Conservation (phyloP, 2,888 invertebrate genomes). For the Perdita meconis region DNA sequence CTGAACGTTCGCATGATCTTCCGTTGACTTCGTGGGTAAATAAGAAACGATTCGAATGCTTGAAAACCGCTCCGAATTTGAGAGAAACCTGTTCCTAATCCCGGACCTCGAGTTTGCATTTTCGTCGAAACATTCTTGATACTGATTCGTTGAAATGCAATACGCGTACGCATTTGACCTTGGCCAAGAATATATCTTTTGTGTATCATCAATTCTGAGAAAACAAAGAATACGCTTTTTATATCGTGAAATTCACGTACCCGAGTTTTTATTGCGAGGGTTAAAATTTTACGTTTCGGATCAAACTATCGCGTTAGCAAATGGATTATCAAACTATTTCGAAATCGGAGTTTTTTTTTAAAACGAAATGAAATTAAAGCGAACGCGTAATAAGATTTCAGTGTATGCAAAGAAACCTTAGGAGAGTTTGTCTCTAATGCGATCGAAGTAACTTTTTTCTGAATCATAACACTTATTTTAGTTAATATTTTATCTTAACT, state of each 20-base stretch:
- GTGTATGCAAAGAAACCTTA: constrained; percentile 18
- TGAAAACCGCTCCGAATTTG: neutral
- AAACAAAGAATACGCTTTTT: constrained; percentile 10
- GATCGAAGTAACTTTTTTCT: constrained; percentile 1
- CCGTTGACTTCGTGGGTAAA: neutral
- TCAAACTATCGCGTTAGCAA: no score
- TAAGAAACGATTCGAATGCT: neutral
- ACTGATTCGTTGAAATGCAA: neutral
- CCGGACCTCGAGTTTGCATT: no score
- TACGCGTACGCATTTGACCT: neutral
- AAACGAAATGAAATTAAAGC: neutral
- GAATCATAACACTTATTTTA: neutral
- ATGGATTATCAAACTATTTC: neutral
- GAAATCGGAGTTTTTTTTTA: neutral
- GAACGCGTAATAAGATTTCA: constrained; percentile 5
- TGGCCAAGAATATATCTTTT: constrained; percentile 1
- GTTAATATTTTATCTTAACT: neutral
- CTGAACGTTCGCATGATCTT: neutral
- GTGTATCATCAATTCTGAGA: neutral
- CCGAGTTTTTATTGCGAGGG: neutral
- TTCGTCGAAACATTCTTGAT: neutral
- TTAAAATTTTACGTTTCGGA: no score
- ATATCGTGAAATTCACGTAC: neutral
- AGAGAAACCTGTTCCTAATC: neutral
- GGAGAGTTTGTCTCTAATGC: neutral